These are phyloP conservation scores for Poeciliopsis retropinna DNA, from an alignment of 2,113 vertebrate species.

Conservation along the genomic window DNA sequence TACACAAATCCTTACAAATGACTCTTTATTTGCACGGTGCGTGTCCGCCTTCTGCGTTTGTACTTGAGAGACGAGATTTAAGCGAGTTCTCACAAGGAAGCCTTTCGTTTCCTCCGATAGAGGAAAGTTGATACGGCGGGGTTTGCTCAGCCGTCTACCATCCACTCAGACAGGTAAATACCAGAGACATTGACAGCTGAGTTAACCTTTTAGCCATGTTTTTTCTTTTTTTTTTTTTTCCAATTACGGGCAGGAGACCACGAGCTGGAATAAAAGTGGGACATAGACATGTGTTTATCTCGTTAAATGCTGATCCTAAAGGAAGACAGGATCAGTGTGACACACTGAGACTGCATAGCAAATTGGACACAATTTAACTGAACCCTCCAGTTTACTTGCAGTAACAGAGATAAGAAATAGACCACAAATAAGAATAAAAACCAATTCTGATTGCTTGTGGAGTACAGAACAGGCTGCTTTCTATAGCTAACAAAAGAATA, in stretches of 20 bases:
- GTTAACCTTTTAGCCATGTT: constrained; percentile 8
- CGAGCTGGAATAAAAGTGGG: constrained; percentile 5
- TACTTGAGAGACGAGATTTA: constrained; percentile 2
- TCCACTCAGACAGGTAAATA: constrained; percentile 20
- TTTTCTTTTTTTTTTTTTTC: background rate
- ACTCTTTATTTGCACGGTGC: background rate
- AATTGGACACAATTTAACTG: background rate
- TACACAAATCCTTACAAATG: background rate
- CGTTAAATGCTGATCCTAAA: background rate
- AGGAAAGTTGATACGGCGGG: constrained; percentile 2
- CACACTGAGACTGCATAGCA: background rate
- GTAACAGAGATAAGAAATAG: background rate
- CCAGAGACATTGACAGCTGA: background rate
- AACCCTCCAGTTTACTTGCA: background rate
- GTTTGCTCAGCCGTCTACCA: constrained; percentile 27
- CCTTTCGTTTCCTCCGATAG: constrained; percentile 13
- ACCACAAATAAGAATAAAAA: background rate
- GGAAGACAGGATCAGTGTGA: background rate
- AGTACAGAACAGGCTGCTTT: too few relatives aligned
- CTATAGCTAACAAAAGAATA: background rate
- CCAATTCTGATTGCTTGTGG: too few relatives aligned
- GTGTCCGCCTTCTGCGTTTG: background rate
- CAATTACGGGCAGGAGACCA: constrained; percentile 1
- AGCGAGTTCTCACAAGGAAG: background rate
- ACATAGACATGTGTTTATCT: background rate